Evolutionary conservation across 1,140 invertebrate species (phyloP).

Genomic region (Heliconius hewitsoni): DNA sequence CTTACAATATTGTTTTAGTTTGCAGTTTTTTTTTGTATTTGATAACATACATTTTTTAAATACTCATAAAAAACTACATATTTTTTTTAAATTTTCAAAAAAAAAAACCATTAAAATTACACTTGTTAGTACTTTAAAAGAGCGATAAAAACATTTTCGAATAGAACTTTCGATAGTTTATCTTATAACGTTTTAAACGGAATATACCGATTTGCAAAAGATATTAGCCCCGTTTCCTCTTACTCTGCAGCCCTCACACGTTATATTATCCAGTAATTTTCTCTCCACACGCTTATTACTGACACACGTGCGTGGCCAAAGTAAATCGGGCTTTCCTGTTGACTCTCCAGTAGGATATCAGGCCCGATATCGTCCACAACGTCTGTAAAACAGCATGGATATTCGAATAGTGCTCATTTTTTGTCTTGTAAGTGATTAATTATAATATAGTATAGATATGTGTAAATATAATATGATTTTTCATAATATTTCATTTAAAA

Average conservation of each 20-base stretch:
- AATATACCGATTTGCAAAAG: background rate
- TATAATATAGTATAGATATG: too few species aligned
- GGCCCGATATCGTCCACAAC: slow-evolving; percentile 40
- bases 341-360: slow-evolving; percentile 53
- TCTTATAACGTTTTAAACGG: background rate
- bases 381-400: slow-evolving; percentile 42
- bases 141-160: too few species aligned
- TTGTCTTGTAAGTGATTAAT: slow-evolving; percentile 50
- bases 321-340: slow-evolving; percentile 65
- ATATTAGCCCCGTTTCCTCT: background rate
- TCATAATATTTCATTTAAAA: background rate
- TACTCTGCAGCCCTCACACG: slow-evolving; percentile 26
- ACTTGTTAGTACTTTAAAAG: too few species aligned
- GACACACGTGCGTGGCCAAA: slow-evolving; percentile 61
- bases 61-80: too few species aligned
- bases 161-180: too few species aligned
- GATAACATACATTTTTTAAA: too few species aligned
- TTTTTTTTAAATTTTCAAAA: too few species aligned
- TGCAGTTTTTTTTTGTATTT: too few species aligned
- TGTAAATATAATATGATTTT: too few species aligned
- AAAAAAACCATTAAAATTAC: too few species aligned
- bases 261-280: slow-evolving; percentile 31
- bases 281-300: slow-evolving; percentile 30
- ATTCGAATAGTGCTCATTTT: slow-evolving; percentile 50
- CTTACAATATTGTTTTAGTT: too few species aligned